Evolutionary conservation across 2,797 vertebrate genomes (phyloP).

Genomic region (Crotalus adamanteus): DNA sequence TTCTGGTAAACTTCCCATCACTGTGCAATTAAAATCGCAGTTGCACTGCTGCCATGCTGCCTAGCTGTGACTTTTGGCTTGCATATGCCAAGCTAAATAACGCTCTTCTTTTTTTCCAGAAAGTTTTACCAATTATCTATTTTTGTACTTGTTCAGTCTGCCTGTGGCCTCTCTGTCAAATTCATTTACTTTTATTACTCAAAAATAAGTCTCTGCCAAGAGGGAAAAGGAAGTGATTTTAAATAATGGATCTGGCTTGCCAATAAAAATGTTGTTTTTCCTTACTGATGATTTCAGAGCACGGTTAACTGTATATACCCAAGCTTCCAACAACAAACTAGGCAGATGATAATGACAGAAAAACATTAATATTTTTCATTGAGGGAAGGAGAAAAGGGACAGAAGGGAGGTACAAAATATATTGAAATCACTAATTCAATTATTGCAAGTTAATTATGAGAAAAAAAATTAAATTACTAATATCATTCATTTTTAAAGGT

Average conservation of each 20-base stretch:
- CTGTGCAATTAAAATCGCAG: neutral
- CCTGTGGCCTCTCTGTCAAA: slow-evolving; percentile 15
- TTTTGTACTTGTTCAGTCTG: slow-evolving; percentile 34
- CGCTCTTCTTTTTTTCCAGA: neutral
- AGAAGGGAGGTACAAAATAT: neutral
- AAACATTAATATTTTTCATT: neutral
- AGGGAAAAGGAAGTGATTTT: slow-evolving; percentile 9
- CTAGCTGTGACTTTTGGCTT: neutral
- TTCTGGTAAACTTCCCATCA: neutral
- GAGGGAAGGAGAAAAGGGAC: neutral
- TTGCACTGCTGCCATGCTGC: neutral
- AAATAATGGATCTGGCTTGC: slow-evolving; percentile 36
- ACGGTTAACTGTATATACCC: slow-evolving; percentile 37
- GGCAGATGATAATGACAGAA: slow-evolving; percentile 22
- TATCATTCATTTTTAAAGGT: neutral
- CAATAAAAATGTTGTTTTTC: slow-evolving; percentile 35
- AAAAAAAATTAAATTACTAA: neutral
- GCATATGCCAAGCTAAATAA: neutral
- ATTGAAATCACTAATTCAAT: slow-evolving; percentile 1
- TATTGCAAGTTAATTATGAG: neutral
- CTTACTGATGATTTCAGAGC: slow-evolving; percentile 39
- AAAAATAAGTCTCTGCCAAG: slow-evolving; percentile 29
- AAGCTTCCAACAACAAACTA: slow-evolving; percentile 36
- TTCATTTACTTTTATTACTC: slow-evolving; percentile 15
- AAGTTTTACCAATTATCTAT: neutral